These are phyloP conservation scores for Heterotis niloticus DNA, from an alignment of 2,113 vertebrate species.

Conservation along the genomic window DNA sequence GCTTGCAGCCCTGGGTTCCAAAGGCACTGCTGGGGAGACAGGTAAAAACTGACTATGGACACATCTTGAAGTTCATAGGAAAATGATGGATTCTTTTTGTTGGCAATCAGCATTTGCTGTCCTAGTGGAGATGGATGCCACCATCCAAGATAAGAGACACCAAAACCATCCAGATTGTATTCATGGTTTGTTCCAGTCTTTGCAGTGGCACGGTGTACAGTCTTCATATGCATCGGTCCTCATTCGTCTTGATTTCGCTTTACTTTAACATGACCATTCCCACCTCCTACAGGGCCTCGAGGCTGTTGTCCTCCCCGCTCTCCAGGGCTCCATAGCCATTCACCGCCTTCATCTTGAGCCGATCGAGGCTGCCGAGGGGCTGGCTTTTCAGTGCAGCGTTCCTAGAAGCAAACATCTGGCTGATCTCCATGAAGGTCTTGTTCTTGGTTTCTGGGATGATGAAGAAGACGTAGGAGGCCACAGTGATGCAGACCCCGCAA, in stretches of 20 bases:
- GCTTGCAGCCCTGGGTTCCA: background rate
- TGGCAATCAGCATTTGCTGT: background rate
- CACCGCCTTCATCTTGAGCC: conserved; percentile 56
- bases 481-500: conserved; percentile 67
- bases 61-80: no score
- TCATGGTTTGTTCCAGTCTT: background rate
- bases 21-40: background rate
- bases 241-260: background rate
- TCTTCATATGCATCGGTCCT: background rate
- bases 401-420: conserved; percentile 66
- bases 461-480: conserved; percentile 69
- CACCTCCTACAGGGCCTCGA: background rate
- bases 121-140: background rate
- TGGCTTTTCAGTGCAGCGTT: conserved; percentile 43
- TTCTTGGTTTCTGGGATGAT: conserved; percentile 83
- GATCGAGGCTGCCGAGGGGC: conserved; percentile 24
- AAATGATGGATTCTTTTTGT: no score
- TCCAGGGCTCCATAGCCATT: conserved; percentile 65
- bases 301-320: conserved; percentile 3
- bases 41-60: background rate
- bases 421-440: conserved; percentile 88
- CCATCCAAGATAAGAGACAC: background rate
- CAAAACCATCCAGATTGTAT: background rate
- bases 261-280: conserved; percentile 2
- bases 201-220: background rate